Percentiles rank a stretch among this genome's conserved stretches.
phyloP scores from a whole-genome alignment of 2,888 invertebrate genomes.

The Nudaria mundana region DNA sequence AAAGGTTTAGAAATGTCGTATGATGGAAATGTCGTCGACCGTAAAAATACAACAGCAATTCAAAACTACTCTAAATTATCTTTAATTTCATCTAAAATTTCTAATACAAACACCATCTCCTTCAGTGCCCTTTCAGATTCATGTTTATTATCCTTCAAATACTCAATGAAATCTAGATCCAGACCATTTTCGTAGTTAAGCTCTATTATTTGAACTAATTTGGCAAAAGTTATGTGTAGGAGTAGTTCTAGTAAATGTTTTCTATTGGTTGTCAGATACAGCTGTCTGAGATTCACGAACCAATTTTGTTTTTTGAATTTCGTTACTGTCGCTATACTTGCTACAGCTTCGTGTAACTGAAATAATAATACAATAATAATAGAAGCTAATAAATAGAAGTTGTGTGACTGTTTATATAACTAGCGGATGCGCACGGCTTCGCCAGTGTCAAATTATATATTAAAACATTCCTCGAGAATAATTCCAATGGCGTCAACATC shows the following conservation, averaged over 20 bases:
- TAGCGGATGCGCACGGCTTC: too few species aligned
- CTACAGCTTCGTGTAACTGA: slow-evolving; percentile 59
- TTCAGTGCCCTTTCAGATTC: slow-evolving; percentile 35
- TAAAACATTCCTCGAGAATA: too few species aligned
- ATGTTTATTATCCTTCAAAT: slow-evolving; percentile 34
- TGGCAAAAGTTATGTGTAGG: slow-evolving; percentile 46
- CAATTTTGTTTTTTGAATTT: slow-evolving; percentile 49
- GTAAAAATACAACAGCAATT: not conserved
- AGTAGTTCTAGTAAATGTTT: slow-evolving; percentile 43
- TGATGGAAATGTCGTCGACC: too few species aligned
- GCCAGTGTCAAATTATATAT: too few species aligned
- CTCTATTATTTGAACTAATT: slow-evolving; percentile 50
- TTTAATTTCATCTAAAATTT: slow-evolving; percentile 42
- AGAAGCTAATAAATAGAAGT: too few species aligned
- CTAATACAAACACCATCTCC: slow-evolving; percentile 44
- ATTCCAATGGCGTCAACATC: too few species aligned
- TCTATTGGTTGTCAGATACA: slow-evolving; percentile 39
- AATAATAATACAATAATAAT: too few species aligned
- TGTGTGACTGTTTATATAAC: too few species aligned
- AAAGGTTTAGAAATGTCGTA: too few species aligned
- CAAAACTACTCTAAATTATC: slow-evolving; percentile 4
- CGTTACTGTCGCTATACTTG: slow-evolving; percentile 48
- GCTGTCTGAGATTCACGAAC: slow-evolving; percentile 48
- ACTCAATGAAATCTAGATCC: slow-evolving; percentile 38
- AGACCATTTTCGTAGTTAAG: slow-evolving; percentile 36